Conservation (phyloP, 2,113 vertebrate genomes). For the Cololabis saira region DNA sequence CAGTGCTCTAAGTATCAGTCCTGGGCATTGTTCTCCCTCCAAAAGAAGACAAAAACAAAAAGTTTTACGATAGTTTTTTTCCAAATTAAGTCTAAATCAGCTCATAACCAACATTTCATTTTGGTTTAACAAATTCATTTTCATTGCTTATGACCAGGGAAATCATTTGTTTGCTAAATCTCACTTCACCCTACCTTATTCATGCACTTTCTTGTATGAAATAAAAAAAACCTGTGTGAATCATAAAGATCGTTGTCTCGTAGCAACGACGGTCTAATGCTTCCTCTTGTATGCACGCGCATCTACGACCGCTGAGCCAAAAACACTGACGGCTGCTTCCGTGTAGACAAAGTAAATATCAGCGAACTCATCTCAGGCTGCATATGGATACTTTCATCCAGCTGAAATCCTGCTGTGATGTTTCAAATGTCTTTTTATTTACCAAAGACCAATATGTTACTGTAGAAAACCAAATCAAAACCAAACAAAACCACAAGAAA, state of each 20-base stretch:
- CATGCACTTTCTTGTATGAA: no score
- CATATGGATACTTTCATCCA: slow-evolving; percentile 21
- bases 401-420: slow-evolving; percentile 32
- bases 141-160: background rate
- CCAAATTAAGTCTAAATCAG: no score
- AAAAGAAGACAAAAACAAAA: no score
- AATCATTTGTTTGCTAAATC: background rate
- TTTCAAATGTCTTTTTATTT: slow-evolving; percentile 18
- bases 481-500: background rate
- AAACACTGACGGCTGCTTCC: slow-evolving; percentile 46
- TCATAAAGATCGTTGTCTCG: no score
- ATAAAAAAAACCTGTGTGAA: no score
- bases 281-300: slow-evolving; percentile 17
- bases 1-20: no score
- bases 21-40: no score
- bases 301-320: slow-evolving; percentile 20
- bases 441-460: slow-evolving; percentile 10
- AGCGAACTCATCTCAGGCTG: slow-evolving; percentile 23
- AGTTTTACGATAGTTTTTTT: no score
- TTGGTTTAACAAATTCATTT: background rate
- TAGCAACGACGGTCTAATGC: background rate
- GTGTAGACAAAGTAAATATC: slow-evolving; percentile 24
- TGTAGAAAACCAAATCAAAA: slow-evolving; percentile 11
- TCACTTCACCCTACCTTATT: no score
- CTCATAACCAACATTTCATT: no score